Evolutionary conservation across 1,140 invertebrate species (phyloP).

Genomic region (Eubasilissa regina): DNA sequence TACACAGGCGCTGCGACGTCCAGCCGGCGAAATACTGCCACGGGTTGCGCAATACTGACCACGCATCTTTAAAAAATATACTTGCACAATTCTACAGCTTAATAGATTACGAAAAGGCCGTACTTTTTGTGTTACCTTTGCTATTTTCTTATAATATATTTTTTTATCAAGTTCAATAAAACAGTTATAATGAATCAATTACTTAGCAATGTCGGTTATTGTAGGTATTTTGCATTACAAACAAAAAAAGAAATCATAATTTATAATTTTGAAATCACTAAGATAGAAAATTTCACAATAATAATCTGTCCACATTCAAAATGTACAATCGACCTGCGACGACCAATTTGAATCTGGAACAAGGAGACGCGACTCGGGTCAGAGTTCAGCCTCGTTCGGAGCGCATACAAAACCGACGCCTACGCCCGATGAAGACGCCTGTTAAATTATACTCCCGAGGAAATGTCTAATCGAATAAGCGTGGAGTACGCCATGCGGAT

Average conservation of each 20-base stretch:
- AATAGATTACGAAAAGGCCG: no score
- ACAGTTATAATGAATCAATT: no score
- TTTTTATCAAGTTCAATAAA: no score
- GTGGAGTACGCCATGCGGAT: slow-evolving; percentile 9
- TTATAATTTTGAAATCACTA: no score
- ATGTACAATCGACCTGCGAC: slow-evolving; percentile 14
- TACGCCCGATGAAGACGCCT: slow-evolving; percentile 9
- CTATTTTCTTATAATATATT: no score
- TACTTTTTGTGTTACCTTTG: no score
- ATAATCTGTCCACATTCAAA: slow-evolving; percentile 6
- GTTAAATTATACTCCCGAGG: slow-evolving; percentile 11
- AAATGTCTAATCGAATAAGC: not conserved
- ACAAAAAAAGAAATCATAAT: not conserved
- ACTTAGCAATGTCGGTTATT: no score
- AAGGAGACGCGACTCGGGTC: slow-evolving; percentile 33
- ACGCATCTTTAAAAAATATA: no score
- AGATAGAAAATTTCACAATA: not conserved
- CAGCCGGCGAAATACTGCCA: not conserved
- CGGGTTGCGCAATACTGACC: not conserved
- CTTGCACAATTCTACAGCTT: no score
- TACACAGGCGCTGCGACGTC: slow-evolving; percentile 1
- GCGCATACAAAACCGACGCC: slow-evolving; percentile 26
- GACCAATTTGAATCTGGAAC: slow-evolving; percentile 39
- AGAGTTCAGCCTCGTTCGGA: slow-evolving; percentile 34
- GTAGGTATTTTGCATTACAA: no score